Evolutionary conservation across 1,140 invertebrate genomes (phyloP).

Genomic region (Acromyrmex charruanus): DNA sequence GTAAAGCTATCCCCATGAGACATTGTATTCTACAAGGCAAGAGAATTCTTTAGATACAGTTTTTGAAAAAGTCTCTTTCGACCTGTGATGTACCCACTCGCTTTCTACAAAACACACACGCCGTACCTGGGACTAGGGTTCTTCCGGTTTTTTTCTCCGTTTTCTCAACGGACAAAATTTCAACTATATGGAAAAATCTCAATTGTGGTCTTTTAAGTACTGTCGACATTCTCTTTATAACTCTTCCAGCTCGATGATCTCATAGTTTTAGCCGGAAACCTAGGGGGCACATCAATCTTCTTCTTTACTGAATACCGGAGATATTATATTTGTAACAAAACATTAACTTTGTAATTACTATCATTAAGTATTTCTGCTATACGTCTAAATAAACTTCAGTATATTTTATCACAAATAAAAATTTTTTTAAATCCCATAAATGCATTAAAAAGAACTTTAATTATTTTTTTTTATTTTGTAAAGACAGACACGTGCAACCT

Average conservation of each 20-base stretch:
- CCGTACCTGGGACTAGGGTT: slow-evolving; percentile 56
- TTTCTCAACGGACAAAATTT: slow-evolving; percentile 13
- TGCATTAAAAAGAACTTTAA: background rate
- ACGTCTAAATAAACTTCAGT: background rate
- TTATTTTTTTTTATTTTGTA: background rate
- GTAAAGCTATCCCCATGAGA: slow-evolving; percentile 1
- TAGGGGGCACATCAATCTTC: background rate
- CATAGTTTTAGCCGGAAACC: background rate
- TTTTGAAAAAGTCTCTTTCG: slow-evolving; percentile 50
- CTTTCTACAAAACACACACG: slow-evolving; percentile 66
- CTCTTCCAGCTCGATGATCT: slow-evolving; percentile 46
- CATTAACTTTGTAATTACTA: slow-evolving; percentile 23
- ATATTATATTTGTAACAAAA: background rate
- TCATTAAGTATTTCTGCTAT: slow-evolving; percentile 6
- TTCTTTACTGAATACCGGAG: background rate
- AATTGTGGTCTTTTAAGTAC: slow-evolving; percentile 30
- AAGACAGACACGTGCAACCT: background rate
- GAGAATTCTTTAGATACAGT: background rate
- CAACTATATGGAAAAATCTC: background rate
- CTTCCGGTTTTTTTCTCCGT: slow-evolving; percentile 67
- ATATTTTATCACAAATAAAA: background rate
- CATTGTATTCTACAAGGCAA: slow-evolving; percentile 7
- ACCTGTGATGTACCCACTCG: background rate
- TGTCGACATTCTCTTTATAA: slow-evolving; percentile 47
- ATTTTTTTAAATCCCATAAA: background rate